phyloP scores from a whole-genome alignment of 2,888 invertebrate species.

The Ariolimax columbianus region DNA sequence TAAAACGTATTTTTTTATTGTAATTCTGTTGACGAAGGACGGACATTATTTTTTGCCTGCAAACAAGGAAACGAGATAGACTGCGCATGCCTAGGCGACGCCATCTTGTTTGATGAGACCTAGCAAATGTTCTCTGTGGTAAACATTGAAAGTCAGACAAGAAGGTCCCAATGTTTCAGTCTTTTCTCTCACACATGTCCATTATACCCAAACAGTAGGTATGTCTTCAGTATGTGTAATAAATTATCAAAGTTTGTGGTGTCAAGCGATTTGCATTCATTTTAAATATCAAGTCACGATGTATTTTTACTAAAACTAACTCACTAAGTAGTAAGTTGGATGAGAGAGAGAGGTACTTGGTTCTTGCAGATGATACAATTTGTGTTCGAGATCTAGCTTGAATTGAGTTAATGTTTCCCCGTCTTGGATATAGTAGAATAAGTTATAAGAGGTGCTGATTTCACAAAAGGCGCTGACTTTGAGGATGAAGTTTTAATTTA shows the following conservation, averaged over 20 bases:
- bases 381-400: too few species aligned
- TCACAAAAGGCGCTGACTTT: too few species aligned
- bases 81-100: conserved; percentile 56
- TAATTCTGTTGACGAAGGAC: background rate
- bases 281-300: background rate
- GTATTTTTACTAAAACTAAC: too few species aligned
- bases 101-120: conserved; percentile 52
- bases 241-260: background rate
- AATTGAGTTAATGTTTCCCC: too few species aligned
- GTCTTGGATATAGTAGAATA: too few species aligned
- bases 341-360: too few species aligned
- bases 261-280: background rate
- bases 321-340: too few species aligned
- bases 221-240: background rate
- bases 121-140: conserved; percentile 36
- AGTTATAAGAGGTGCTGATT: too few species aligned
- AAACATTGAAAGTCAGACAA: conserved; percentile 43
- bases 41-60: background rate
- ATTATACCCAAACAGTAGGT: conserved; percentile 85
- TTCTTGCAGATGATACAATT: too few species aligned
- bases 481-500: too few species aligned
- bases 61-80: background rate
- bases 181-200: conserved; percentile 82
- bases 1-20: background rate
- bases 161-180: background rate